A percentile compares a stretch with the other conserved stretches of the same genome.
These are phyloP conservation scores for Leucopsar rothschildi DNA, from an alignment of 2,113 vertebrate species.

Conservation along the genomic window DNA sequence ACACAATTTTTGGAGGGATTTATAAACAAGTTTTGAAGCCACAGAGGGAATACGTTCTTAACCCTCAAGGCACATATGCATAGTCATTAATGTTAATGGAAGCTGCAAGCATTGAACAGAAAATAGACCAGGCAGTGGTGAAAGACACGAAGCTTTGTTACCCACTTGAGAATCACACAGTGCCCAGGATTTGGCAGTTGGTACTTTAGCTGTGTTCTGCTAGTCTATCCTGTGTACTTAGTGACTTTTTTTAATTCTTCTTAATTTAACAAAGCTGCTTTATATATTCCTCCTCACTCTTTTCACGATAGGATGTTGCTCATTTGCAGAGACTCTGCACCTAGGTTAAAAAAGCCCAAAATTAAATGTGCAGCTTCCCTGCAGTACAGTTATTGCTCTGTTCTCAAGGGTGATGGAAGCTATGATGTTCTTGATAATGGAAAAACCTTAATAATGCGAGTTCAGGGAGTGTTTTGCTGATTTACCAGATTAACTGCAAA, in stretches of 20 bases:
- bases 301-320: background rate
- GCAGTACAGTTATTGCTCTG: background rate
- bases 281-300: background rate
- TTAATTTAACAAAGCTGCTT: constrained; percentile 4
- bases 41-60: constrained; percentile 8
- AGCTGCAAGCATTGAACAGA: constrained; percentile 27
- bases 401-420: background rate
- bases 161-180: background rate
- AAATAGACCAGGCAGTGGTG: constrained; percentile 19
- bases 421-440: constrained; percentile 15
- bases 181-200: background rate
- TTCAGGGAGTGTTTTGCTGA: background rate
- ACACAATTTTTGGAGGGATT: constrained; percentile 23
- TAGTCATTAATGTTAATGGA: constrained; percentile 52
- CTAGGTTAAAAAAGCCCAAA: background rate
- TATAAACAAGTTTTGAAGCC: constrained; percentile 53
- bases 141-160: background rate
- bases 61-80: constrained; percentile 24
- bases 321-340: background rate
- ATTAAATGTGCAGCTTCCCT: background rate
- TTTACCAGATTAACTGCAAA: background rate
- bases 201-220: background rate
- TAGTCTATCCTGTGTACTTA: background rate
- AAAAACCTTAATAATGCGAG: background rate
- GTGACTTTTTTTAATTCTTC: background rate